A percentile compares a stretch with the other conserved stretches of the same genome.
These are phyloP conservation scores for Gymnodraco acuticeps DNA, from an alignment of 2,797 vertebrate genomes.

Conservation along the genomic window DNA sequence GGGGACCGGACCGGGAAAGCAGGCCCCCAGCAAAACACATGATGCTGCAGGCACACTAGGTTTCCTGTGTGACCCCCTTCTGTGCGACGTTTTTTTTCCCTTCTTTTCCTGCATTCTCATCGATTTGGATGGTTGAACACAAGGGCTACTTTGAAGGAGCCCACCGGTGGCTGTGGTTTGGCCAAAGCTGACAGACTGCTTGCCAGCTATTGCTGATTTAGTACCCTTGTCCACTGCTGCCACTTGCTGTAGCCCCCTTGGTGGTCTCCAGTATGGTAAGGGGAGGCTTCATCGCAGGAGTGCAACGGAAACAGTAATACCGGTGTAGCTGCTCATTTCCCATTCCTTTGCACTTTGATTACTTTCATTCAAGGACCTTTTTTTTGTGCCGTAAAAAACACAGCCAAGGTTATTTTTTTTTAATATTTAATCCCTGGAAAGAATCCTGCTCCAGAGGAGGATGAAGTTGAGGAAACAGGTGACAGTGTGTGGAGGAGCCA, in stretches of 20 bases:
- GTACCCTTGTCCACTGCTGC: constrained; percentile 49
- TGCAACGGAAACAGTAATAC: constrained; percentile 62
- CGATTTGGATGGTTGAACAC: constrained; percentile 80
- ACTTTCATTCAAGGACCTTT: constrained; percentile 56
- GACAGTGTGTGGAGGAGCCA: constrained; percentile 96
- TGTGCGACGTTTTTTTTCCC: constrained; percentile 64
- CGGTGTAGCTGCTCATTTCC: constrained; percentile 46
- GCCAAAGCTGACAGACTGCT: constrained; percentile 73
- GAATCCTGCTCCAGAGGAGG: constrained; percentile 57
- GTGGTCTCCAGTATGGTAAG: constrained; percentile 69
- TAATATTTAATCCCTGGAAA: constrained; percentile 28
- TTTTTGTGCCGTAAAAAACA: constrained; percentile 29
- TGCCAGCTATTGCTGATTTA: constrained; percentile 76
- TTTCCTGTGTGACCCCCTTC: constrained; percentile 75
- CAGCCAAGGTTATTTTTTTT: constrained; percentile 44
- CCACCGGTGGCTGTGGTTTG: constrained; percentile 76
- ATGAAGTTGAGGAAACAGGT: constrained; percentile 99
- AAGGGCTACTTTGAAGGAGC: constrained; percentile 82
- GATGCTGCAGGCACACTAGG: constrained; percentile 79
- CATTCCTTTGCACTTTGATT: constrained; percentile 33
- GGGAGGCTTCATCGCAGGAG: constrained; percentile 61
- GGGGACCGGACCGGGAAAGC: constrained; percentile 58
- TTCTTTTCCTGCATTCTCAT: constrained; percentile 66
- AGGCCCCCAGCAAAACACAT: constrained; percentile 57
- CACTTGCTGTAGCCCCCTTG: constrained; percentile 38